phyloP scores from a whole-genome alignment of 2,888 invertebrate genomes.

The Ochropleura leucogaster region DNA sequence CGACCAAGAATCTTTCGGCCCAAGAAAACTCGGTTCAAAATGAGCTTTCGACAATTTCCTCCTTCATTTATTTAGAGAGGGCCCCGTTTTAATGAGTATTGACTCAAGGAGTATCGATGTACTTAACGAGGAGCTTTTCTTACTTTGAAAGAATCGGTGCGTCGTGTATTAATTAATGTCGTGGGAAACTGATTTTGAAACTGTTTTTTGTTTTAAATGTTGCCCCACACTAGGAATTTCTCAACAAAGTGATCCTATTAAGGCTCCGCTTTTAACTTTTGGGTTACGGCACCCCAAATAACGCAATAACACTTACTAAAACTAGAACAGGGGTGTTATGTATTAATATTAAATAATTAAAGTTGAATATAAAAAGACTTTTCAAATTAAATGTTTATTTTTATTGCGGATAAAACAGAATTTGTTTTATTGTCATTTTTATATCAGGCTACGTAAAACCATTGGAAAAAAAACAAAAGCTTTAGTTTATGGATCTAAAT shows the following conservation, averaged over 20 bases:
- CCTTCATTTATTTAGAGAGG: constrained; percentile 48
- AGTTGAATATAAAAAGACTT: not conserved
- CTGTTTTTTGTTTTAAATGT: constrained; percentile 9
- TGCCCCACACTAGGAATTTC: too few relatives aligned
- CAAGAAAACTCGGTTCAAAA: constrained; percentile 49
- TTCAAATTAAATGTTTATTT: not conserved
- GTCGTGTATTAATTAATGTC: constrained; percentile 21
- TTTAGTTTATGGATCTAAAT: not conserved
- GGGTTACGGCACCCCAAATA: too few relatives aligned
- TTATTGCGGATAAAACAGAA: not conserved
- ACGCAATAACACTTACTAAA: not conserved
- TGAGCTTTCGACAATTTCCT: constrained; percentile 45
- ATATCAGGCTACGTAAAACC: not conserved
- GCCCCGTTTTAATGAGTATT: constrained; percentile 57
- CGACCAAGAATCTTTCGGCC: constrained; percentile 43
- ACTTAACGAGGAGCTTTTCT: constrained; percentile 3
- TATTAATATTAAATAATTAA: not conserved
- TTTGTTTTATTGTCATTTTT: too few relatives aligned
- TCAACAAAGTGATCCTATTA: too few relatives aligned
- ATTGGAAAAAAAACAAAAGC: accelerated
- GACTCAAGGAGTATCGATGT: constrained; percentile 23
- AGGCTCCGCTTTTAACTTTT: too few relatives aligned
- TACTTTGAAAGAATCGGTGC: constrained; percentile 11
- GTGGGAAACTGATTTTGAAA: not conserved
- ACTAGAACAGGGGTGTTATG: not conserved